Conservation (phyloP, 2,113 vertebrate species). For the Solenodon paradoxus region DNA sequence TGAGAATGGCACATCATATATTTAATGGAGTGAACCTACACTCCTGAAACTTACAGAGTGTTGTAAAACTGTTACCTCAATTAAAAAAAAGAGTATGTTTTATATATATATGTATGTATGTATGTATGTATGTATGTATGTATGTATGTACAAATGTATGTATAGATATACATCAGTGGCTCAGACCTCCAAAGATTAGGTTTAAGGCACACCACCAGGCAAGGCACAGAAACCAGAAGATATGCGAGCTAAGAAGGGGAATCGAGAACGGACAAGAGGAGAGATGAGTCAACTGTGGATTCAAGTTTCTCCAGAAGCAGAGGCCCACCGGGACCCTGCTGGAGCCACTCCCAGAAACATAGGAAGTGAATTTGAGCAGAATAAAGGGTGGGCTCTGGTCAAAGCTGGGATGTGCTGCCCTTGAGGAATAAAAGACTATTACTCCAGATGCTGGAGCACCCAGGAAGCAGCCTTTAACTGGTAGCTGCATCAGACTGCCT, state of each 20-base stretch:
- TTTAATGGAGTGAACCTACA: too few relatives aligned
- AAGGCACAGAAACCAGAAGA: neutral
- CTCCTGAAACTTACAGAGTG: too few relatives aligned
- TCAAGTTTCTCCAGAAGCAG: neutral
- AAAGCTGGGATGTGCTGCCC: neutral
- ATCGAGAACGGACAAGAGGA: neutral
- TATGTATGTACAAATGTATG: too few relatives aligned
- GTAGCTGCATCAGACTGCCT: neutral
- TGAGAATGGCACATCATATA: too few relatives aligned
- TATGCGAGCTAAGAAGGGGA: neutral
- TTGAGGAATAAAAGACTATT: neutral
- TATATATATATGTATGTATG: too few relatives aligned
- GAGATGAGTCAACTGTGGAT: neutral
- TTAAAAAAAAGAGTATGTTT: too few relatives aligned
- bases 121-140: too few relatives aligned
- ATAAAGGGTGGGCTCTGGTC: neutral
- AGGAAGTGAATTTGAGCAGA: neutral
- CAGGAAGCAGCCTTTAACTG: neutral
- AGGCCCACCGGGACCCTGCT: neutral
- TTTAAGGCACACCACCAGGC: neutral
- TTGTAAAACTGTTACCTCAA: too few relatives aligned
- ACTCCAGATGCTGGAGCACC: neutral
- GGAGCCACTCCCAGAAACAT: neutral
- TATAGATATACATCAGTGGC: too few relatives aligned
- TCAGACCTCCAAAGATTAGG: neutral